Percentiles rank a stretch among this genome's conserved stretches.
These are phyloP conservation scores for Hypomesus transpacificus DNA, from an alignment of 2,113 vertebrate genomes.

Conservation along the genomic window DNA sequence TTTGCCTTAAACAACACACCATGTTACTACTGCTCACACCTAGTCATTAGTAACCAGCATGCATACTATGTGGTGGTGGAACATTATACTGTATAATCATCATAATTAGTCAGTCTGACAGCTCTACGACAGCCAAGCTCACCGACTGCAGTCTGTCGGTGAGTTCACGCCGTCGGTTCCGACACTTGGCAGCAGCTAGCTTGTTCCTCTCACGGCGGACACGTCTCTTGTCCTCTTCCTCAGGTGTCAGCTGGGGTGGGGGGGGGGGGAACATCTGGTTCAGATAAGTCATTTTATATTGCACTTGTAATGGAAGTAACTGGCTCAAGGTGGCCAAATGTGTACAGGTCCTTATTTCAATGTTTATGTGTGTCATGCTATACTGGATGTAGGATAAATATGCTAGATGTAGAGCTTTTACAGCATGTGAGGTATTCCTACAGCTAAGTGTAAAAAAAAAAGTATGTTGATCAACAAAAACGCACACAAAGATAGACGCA, in stretches of 20 bases:
- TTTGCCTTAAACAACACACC: slow-evolving; percentile 20
- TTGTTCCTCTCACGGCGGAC: slow-evolving; percentile 91
- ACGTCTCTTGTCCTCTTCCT: slow-evolving; percentile 91
- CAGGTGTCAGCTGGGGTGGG: slow-evolving; percentile 79
- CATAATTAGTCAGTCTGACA: slow-evolving; percentile 34
- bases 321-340: neutral
- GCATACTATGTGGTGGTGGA: slow-evolving; percentile 3
- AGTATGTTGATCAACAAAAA: no score
- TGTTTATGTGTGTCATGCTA: no score
- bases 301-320: neutral
- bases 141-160: slow-evolving; percentile 93
- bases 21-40: slow-evolving; percentile 26
- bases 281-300: neutral
- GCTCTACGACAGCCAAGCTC: slow-evolving; percentile 56
- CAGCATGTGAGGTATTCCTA: no score
- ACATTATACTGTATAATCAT: slow-evolving; percentile 28
- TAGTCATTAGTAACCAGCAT: slow-evolving; percentile 30
- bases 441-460: no score
- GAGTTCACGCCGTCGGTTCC: slow-evolving; percentile 89
- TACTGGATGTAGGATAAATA: no score
- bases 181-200: slow-evolving; percentile 90
- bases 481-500: slow-evolving; percentile 28
- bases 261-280: neutral
- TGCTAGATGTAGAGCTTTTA: no score
- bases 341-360: no score